Evolutionary conservation across 64 coral and sea anemone genomes (phyloP), one percentile per base, ranked within the genome.

Genomic region (Anthopleura sola): DNA sequence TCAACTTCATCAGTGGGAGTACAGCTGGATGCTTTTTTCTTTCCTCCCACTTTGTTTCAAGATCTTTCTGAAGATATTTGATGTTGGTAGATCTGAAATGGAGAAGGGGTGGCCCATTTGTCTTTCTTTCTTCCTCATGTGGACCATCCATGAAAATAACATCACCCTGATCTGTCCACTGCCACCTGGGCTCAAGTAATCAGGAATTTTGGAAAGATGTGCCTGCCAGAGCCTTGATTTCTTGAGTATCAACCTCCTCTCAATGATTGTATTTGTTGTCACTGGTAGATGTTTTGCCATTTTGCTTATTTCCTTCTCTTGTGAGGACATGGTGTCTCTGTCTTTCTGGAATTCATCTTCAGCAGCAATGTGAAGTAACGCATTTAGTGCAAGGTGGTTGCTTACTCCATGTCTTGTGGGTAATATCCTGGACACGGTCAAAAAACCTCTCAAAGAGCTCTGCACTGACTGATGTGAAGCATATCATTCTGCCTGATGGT

Each of bases 391-490:
- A 15, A 90, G 46, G 36, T 84, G 53, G 23, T 23, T 75, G 55
- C 49, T 91, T 86, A 57, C 29, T 48, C 85, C 89, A 91, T 78
- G 86, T 91, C 34, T 85, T 86, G 44, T 26, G 55, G 19, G 88
- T 90, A 64, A 90, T 87, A 84, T 90, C 87, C 37, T 62, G 75
- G n/a, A 93, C 80, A 50, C 51, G 58, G 36, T 82, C 85, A 80
- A 93, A 93, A 24, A 23, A 29, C 2, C 58, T 39, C 60, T 46
- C 38, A 83, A 49, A 50, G 10, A 81, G 29, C 46, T 62, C 48
- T 69, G 87, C 60, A 78, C 38, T 33, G 21, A 74, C 20, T 18
- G 53, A 36, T 46, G 49, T 24, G 33, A 89, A 20, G 57, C 49
- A 16, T 56, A 83, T 40, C 20, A 33, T 19, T 68, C 84, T 21